Evolutionary conservation across 2,888 invertebrate species (phyloP).

Genomic region (Zootermopsis nevadensis): DNA sequence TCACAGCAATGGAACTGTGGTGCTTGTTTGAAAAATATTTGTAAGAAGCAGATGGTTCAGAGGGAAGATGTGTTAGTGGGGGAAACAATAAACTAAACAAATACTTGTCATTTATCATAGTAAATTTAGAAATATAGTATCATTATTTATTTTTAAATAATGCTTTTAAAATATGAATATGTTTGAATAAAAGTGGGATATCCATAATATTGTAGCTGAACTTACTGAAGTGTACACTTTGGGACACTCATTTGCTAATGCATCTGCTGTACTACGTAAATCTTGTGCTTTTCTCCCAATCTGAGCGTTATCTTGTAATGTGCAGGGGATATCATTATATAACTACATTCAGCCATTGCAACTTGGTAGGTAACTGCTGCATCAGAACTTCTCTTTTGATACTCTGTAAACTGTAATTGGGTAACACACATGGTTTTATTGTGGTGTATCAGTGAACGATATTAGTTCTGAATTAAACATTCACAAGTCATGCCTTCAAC

Average conservation of each 20-base stretch:
- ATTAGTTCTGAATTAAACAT: too few relatives aligned
- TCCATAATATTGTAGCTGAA: background rate
- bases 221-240: background rate
- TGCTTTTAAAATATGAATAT: conserved; percentile 14
- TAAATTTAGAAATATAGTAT: conserved; percentile 39
- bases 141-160: conserved; percentile 44
- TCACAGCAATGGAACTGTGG: background rate
- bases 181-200: background rate
- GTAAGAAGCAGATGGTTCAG: background rate
- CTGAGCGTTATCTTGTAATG: background rate
- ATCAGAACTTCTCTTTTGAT: too few relatives aligned
- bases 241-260: background rate
- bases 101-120: conserved; percentile 39
- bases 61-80: background rate
- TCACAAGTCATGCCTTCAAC: too few relatives aligned
- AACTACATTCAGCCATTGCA: background rate
- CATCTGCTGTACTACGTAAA: conserved; percentile 21
- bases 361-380: background rate
- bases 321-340: background rate
- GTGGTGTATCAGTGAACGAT: too few relatives aligned
- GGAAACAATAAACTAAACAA: background rate
- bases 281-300: conserved; percentile 26
- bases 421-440: too few relatives aligned
- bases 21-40: background rate
- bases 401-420: too few relatives aligned